phyloP scores from a whole-genome alignment of 2,888 invertebrate species.

The Xanthia icteritia region DNA sequence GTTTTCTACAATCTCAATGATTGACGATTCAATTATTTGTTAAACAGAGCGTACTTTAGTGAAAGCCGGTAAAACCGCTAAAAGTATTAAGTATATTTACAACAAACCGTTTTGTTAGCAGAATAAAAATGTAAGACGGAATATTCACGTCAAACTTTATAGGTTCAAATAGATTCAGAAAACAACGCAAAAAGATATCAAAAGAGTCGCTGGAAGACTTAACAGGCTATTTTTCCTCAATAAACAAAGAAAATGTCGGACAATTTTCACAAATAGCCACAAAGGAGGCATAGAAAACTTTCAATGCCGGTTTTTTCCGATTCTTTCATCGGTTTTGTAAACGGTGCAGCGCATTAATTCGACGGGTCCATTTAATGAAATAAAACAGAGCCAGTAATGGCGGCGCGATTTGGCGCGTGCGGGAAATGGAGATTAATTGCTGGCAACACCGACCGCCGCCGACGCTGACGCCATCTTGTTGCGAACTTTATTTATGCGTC shows the following conservation, averaged over 20 bases:
- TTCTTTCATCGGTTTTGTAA: slow-evolving; percentile 83
- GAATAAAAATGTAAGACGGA: slow-evolving; percentile 37
- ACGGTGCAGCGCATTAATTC: slow-evolving; percentile 86
- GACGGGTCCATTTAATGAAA: slow-evolving; percentile 87
- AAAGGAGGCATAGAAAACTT: slow-evolving; percentile 81
- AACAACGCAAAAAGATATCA: slow-evolving; percentile 50
- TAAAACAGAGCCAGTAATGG: slow-evolving; percentile 87
- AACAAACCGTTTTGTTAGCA: slow-evolving; percentile 23
- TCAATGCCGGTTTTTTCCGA: slow-evolving; percentile 77
- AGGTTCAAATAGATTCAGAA: slow-evolving; percentile 52
- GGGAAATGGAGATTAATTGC: slow-evolving; percentile 89
- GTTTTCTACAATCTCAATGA: slow-evolving; percentile 31
- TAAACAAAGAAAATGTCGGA: slow-evolving; percentile 75
- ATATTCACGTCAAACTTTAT: slow-evolving; percentile 45
- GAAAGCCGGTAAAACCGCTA: slow-evolving; percentile 39
- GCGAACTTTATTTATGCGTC: slow-evolving; percentile 84
- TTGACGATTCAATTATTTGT: slow-evolving; percentile 34
- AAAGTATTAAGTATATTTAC: slow-evolving; percentile 40
- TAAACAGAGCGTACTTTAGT: slow-evolving; percentile 39
- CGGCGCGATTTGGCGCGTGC: slow-evolving; percentile 86
- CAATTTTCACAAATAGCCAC: slow-evolving; percentile 79
- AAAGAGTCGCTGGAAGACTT: slow-evolving; percentile 55
- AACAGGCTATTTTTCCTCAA: slow-evolving; percentile 69
- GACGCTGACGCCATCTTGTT: slow-evolving; percentile 83
- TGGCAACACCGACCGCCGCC: slow-evolving; percentile 83